Evolutionary conservation across 2,113 vertebrate genomes (phyloP).

Genomic region (Sorex araneus): DNA sequence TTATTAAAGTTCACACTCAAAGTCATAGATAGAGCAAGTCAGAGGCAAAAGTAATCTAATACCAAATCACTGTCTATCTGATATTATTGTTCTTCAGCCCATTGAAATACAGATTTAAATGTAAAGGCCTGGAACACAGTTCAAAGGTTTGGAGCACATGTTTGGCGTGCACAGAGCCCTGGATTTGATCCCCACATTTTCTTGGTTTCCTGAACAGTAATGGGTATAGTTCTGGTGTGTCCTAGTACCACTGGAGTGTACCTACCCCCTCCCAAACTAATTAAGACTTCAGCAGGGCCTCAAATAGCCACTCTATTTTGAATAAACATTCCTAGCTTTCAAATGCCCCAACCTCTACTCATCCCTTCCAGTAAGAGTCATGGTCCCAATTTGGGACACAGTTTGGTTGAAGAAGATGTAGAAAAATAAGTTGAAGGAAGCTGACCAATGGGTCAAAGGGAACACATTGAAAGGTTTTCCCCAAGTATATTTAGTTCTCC

Average conservation of each 20-base stretch:
- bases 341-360: slow-evolving; percentile 43
- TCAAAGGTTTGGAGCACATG: no score
- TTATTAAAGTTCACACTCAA: slow-evolving; percentile 11
- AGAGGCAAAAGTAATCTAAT: neutral
- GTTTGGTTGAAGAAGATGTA: slow-evolving; percentile 24
- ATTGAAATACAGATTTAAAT: no score
- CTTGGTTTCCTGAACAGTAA: no score
- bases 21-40: slow-evolving; percentile 44
- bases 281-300: slow-evolving; percentile 44
- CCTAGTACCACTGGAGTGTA: no score
- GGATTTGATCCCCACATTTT: no score
- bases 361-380: slow-evolving; percentile 38
- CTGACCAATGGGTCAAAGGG: slow-evolving; percentile 51
- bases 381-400: slow-evolving; percentile 38
- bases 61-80: slow-evolving; percentile 8
- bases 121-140: no score
- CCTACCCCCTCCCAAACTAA: neutral
- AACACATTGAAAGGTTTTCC: slow-evolving; percentile 41
- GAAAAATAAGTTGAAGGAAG: slow-evolving; percentile 27
- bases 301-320: slow-evolving; percentile 17
- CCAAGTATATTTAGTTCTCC: slow-evolving; percentile 47
- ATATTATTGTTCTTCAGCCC: slow-evolving; percentile 24
- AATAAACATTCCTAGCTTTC: slow-evolving; percentile 2
- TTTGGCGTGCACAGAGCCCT: no score
- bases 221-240: no score